Base-by-base conservation (phyloP, 2,888 invertebrate species). In the Steinernema hermaphroditum region DNA sequence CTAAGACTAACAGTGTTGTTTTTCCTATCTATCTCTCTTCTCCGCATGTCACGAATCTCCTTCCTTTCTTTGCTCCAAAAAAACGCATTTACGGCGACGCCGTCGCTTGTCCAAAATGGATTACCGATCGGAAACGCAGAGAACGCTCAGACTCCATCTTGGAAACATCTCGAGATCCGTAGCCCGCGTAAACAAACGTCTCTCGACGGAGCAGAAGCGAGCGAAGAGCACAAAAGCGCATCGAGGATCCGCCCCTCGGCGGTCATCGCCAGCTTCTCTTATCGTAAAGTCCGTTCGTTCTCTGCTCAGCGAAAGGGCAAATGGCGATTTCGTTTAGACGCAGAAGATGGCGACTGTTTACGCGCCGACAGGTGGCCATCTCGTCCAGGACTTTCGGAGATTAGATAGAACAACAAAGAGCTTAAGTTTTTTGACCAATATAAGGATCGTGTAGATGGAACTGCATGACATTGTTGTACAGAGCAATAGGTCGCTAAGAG, bases 251-350 rank as follows among this genome's bases (percentile, higher is more conserved):
- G n/a, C 46, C 22, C 16, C 8, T 41, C 43, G 16, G 43, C 49
- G 49, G 6, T 19, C 12, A 19, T 49, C 49, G 19, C 12, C 49
- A 19, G 22, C 54, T 54, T 27, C 29, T 27, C 62, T 29, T 27
- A 32, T 27, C 62, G 2, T 50, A 62, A 62, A 62, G 62, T 62
- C 62, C 62, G 29, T 32, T 62, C 34, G 62, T 62, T 62, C 62
- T 34, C 62, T 62, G 62, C 29, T 62, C 62, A n/a, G 16, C 32
- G 37, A 62, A 62, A 62, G 62, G 62, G n/a, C 62, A 34, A 62
- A 12, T 62, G 62, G 62, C 62, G 62, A 32, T 14, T 62, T 62
- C 62, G 32, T 62, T 62, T 62, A 62, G 62, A 14, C 62, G 62
- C 62, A 29, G 43, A 41, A 16, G 16, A 41, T 16, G 43, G n/a